These are phyloP conservation scores for Xiphydria camelus DNA, from an alignment of 2,888 invertebrate genomes.

Conservation along the genomic window DNA sequence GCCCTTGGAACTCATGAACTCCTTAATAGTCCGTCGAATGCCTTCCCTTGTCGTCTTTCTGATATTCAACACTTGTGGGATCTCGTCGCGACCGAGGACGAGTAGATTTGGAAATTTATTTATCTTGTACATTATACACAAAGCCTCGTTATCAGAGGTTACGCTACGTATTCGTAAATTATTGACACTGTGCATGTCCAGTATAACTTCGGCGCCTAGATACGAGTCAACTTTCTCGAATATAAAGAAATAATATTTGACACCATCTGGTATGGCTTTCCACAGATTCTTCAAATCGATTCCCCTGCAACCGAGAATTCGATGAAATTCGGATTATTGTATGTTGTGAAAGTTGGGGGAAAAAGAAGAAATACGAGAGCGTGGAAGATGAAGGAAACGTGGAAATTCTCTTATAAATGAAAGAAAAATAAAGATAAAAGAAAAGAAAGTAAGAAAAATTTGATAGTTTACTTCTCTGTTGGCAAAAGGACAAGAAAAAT, in stretches of 20 bases:
- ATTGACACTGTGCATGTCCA: conserved; percentile 67
- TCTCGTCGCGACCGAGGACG: conserved; percentile 57
- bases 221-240: conserved; percentile 68
- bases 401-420: conserved; percentile 1
- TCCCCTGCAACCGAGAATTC: too few species aligned
- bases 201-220: conserved; percentile 67
- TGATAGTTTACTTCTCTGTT: background rate
- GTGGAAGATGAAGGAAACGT: conserved; percentile 17
- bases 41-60: conserved; percentile 57
- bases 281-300: conserved; percentile 61
- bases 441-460: conserved; percentile 2
- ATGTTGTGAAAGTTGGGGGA: conserved; percentile 2
- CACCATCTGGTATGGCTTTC: conserved; percentile 59
- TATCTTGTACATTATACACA: conserved; percentile 60
- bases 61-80: conserved; percentile 56
- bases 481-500: too few species aligned
- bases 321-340: too few species aligned
- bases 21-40: conserved; percentile 60
- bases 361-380: too few species aligned
- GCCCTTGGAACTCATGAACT: conserved; percentile 57
- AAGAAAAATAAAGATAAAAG: background rate
- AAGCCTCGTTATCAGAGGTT: conserved; percentile 60
- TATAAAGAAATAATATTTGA: conserved; percentile 67
- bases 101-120: conserved; percentile 63
- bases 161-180: conserved; percentile 65